Evolutionary conservation across 2,113 vertebrate genomes (phyloP).

Genomic region (Marmota flaviventris): DNA sequence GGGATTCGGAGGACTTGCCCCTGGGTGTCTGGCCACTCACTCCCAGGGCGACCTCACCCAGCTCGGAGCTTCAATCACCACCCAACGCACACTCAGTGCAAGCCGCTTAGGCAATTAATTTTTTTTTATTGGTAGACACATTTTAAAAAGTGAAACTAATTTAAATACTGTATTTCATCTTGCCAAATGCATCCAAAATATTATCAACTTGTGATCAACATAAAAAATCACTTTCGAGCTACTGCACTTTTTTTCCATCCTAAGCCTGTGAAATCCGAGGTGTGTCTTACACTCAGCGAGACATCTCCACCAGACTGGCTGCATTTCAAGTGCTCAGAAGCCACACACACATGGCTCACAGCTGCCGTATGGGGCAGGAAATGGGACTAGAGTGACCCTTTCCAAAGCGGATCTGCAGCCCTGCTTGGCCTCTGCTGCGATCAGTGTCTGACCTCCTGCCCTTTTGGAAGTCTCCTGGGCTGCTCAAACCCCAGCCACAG

Average conservation of each 20-base stretch:
- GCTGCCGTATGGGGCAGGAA: rapidly evolving
- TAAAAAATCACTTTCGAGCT: neutral
- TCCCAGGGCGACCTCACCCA: neutral
- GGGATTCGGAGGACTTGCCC: rapidly evolving
- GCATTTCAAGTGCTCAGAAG: neutral
- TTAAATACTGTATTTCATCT: neutral
- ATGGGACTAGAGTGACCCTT: rapidly evolving
- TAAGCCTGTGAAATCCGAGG: neutral
- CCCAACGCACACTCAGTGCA: neutral
- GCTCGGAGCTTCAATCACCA: rapidly evolving
- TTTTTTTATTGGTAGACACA: neutral
- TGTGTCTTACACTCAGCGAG: rapidly evolving
- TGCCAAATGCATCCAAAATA: neutral
- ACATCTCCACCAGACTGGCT: rapidly evolving
- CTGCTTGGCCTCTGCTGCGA: neutral
- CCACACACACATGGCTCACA: rapidly evolving
- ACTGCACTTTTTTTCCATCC: neutral
- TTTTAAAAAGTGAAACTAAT: neutral
- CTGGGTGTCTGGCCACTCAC: neutral
- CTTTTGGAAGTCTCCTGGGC: neutral
- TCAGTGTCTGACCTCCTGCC: neutral
- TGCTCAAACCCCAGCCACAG: neutral
- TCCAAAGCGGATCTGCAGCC: neutral
- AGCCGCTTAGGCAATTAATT: neutral
- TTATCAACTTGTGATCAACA: neutral